These are phyloP conservation scores for Mesaphorura yosii DNA, from an alignment of 1,140 invertebrate species.

Conservation along the genomic window DNA sequence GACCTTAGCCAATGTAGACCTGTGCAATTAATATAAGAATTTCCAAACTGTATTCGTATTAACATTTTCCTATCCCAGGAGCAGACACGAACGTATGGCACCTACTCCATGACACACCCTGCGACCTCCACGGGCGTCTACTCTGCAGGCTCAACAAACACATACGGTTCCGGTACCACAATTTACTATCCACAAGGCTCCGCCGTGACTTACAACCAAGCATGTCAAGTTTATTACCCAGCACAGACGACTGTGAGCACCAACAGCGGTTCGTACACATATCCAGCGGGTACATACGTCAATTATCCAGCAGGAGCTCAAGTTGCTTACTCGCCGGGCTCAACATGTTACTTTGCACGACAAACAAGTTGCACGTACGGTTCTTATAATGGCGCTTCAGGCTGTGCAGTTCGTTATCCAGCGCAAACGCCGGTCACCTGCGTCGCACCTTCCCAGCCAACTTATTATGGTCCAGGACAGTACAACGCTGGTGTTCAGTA, in stretches of 20 bases:
- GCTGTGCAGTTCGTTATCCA: neutral
- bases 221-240: slow-evolving; percentile 1
- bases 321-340: neutral
- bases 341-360: neutral
- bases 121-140: neutral
- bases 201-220: neutral
- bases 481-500: neutral
- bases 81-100: too few species aligned
- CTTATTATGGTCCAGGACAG: neutral
- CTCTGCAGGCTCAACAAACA: neutral
- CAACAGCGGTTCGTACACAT: neutral
- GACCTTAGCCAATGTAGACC: too few species aligned
- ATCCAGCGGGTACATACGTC: neutral
- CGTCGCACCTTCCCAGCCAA: neutral
- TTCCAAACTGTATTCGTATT: too few species aligned
- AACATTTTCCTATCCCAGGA: too few species aligned
- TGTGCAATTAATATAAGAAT: too few species aligned
- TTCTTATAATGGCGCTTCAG: neutral
- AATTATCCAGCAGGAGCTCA: neutral
- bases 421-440: neutral
- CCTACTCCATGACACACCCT: neutral
- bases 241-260: neutral
- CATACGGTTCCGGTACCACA: neutral
- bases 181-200: slow-evolving; percentile 4
- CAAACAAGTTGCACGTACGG: neutral